These are phyloP conservation scores for Dermolepida albohirtum DNA, from an alignment of 2,888 invertebrate genomes.

Conservation along the genomic window DNA sequence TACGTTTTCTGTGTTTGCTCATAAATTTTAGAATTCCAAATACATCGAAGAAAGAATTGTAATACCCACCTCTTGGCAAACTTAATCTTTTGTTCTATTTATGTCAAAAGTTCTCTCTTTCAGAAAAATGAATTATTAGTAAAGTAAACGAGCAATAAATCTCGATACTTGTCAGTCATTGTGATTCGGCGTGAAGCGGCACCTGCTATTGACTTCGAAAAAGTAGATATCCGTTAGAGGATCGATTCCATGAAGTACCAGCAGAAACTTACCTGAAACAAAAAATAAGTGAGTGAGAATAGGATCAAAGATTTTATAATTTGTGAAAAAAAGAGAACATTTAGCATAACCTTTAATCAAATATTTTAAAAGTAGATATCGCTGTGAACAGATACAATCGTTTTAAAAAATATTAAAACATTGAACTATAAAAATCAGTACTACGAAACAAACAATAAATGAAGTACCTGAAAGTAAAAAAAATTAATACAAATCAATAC, in stretches of 20 bases:
- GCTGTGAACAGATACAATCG: too few species aligned
- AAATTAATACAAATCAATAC: too few species aligned
- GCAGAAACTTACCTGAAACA: slow-evolving; percentile 25
- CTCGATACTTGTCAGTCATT: slow-evolving; percentile 65
- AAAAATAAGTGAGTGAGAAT: slow-evolving; percentile 16
- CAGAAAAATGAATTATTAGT: slow-evolving; percentile 66
- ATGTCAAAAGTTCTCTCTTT: slow-evolving; percentile 60
- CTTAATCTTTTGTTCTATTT: slow-evolving; percentile 63
- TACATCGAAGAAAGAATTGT: not conserved
- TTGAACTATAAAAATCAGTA: too few species aligned
- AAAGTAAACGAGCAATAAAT: slow-evolving; percentile 66
- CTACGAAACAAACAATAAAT: too few species aligned
- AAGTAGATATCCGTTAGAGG: slow-evolving; percentile 11
- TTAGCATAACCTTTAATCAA: not conserved
- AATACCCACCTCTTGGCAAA: slow-evolving; percentile 46
- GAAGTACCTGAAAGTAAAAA: too few species aligned
- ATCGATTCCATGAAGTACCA: not conserved
- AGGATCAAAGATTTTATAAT: not conserved
- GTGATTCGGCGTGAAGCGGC: slow-evolving; percentile 60
- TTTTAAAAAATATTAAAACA: too few species aligned
- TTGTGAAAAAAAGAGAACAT: not conserved
- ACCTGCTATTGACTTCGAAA: slow-evolving; percentile 46
- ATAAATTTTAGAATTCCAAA: too few species aligned
- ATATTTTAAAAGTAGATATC: too few species aligned
- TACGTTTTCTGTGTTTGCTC: too few species aligned